phyloP scores from a whole-genome alignment of 2,113 vertebrate species.

The Scomber colias region DNA sequence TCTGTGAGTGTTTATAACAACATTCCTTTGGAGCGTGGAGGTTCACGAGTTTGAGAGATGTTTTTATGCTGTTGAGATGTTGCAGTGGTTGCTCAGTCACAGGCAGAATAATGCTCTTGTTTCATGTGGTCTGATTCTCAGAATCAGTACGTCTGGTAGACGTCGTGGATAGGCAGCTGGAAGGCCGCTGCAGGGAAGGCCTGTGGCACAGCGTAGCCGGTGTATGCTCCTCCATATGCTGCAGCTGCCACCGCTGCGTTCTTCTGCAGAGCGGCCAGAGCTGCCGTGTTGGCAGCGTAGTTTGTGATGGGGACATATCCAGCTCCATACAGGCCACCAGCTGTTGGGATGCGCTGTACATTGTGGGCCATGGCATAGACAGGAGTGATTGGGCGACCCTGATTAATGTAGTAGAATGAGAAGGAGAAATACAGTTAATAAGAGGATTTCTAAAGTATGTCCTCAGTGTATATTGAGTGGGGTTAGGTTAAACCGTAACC shows the following conservation, averaged over 20 bases:
- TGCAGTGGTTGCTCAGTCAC: slow-evolving; percentile 52
- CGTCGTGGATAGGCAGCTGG: slow-evolving; percentile 94
- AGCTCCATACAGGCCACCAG: slow-evolving; percentile 90
- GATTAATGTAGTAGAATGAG: slow-evolving; percentile 12
- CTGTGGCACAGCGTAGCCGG: slow-evolving; percentile 91
- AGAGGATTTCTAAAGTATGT: not conserved
- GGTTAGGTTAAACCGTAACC: no score
- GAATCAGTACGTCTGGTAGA: slow-evolving; percentile 95
- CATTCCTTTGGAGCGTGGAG: slow-evolving; percentile 32
- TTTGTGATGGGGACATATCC: slow-evolving; percentile 92
- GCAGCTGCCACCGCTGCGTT: slow-evolving; percentile 88
- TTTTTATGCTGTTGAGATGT: slow-evolving; percentile 42
- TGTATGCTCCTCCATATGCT: slow-evolving; percentile 87
- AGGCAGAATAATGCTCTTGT: slow-evolving; percentile 24
- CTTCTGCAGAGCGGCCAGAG: slow-evolving; percentile 96
- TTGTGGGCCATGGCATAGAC: slow-evolving; percentile 96
- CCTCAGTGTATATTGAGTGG: not conserved
- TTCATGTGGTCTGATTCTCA: slow-evolving; percentile 25
- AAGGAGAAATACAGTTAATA: not conserved
- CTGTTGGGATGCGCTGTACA: slow-evolving; percentile 90
- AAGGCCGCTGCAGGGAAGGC: slow-evolving; percentile 91
- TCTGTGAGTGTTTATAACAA: slow-evolving; percentile 33
- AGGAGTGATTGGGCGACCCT: slow-evolving; percentile 96
- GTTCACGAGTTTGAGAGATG: slow-evolving; percentile 36
- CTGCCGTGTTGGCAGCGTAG: slow-evolving; percentile 86